Evolutionary conservation across 2,113 vertebrate genomes (phyloP).

Genomic region (Nannospalax galili): DNA sequence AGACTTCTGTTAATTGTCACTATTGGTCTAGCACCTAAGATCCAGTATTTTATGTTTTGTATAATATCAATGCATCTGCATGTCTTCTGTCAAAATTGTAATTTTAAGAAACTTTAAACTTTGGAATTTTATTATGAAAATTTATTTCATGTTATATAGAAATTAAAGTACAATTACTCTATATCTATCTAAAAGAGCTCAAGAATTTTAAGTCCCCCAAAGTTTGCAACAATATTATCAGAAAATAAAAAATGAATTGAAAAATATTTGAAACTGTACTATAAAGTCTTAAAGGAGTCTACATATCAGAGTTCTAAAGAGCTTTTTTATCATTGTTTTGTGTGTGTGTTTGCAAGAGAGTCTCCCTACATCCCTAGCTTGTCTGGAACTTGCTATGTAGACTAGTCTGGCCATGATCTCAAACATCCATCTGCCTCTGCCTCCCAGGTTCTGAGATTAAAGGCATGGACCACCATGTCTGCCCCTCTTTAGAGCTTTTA

Average conservation of each 20-base stretch:
- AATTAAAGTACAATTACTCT: neutral
- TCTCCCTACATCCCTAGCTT: no score
- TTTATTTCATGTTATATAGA: neutral
- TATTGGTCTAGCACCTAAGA: slow-evolving; percentile 7
- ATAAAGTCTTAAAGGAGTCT: neutral
- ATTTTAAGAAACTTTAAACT: neutral
- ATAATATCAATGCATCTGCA: neutral
- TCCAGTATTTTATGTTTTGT: neutral
- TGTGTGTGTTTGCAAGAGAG: no score
- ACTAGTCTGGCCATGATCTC: no score
- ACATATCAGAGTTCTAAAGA: neutral
- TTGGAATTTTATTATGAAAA: neutral
- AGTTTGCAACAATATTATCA: neutral
- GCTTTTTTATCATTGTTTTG: no score
- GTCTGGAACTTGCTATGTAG: no score
- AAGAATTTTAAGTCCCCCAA: neutral
- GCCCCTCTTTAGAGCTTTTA: no score
- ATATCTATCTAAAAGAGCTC: neutral
- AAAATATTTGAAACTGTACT: neutral
- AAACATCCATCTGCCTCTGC: no score
- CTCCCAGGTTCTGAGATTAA: no score
- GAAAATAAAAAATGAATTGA: slow-evolving; percentile 23
- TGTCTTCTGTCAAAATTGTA: neutral
- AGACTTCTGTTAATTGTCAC: slow-evolving; percentile 8
- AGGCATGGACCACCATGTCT: no score